Evolutionary conservation across 2,888 invertebrate genomes (phyloP).

Genomic region (Unio pictorum): DNA sequence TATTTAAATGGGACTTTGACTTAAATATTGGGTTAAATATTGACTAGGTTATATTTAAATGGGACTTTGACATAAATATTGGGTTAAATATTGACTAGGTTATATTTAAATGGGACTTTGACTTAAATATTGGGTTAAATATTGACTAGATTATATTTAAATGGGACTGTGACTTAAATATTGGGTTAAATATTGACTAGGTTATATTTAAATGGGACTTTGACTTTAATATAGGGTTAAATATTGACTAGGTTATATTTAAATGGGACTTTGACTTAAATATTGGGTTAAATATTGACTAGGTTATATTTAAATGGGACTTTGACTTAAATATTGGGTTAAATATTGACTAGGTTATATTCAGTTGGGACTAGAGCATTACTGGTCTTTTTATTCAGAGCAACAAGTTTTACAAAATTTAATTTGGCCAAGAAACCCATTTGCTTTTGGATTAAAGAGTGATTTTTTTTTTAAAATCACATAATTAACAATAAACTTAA

Average conservation of each 20-base stretch:
- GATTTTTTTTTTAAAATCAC: too few relatives aligned
- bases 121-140: not conserved
- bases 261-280: not conserved
- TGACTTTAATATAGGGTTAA: not conserved
- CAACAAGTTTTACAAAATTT: too few relatives aligned
- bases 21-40: too few relatives aligned
- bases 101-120: constrained; percentile 1
- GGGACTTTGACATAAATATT: not conserved
- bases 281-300: not conserved
- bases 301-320: not conserved
- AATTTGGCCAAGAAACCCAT: too few relatives aligned
- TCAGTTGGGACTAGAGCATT: not conserved
- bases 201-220: too few relatives aligned
- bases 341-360: not conserved
- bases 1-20: too few relatives aligned
- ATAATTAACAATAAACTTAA: too few relatives aligned
- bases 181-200: too few relatives aligned
- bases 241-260: not conserved
- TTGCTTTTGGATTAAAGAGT: too few relatives aligned
- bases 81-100: not conserved
- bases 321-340: not conserved
- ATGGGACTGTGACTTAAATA: not conserved
- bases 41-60: not conserved
- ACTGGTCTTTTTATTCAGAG: not conserved
- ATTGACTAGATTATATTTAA: not conserved